Evolutionary conservation across 2,797 vertebrate species (phyloP), one percentile per base, ranked within the genome.

Genomic region (Scomberomorus guttatus): DNA sequence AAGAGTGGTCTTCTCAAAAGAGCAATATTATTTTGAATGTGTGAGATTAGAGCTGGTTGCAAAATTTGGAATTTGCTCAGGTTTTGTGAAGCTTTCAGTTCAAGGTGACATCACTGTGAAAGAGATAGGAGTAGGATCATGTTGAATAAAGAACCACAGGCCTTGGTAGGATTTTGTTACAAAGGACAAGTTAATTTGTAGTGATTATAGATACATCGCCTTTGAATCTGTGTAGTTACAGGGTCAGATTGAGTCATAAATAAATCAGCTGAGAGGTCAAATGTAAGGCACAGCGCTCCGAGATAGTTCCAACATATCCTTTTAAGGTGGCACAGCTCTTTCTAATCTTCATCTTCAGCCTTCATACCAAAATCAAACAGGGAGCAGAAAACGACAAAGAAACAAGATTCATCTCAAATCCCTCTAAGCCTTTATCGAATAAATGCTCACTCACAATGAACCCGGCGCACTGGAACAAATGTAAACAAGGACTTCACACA

Each of bases 391-490:
- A 75, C 34, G 44, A 75, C 74, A 80, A 75, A 79, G 78, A 85
- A 75, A 89, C 72, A 75, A 72, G 87, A 90, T 77, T 90, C 74
- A 80, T 74, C 79, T 82, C 57, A 86, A 92, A 91, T 91, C 90
- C 87, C 83, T 79, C 75, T 87, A 90, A 92, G 88, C 83, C 78
- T 78, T 89, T 84, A 92, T 90, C 46, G 80, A 92, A 92, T 81
- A 82, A 88, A 89, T 54, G 70, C 76, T 84, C 72, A 58, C 71
- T 86, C 75, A 79, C 82, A 82, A 85, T 89, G 78, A 87, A 83
- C 67, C 79, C 50, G 25, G 65, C 73, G 3, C 59, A n/a, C 51
- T 80, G 76, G 82, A 89, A 82, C 86, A 75, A 76, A 89, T 86
- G 79, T 86, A 86, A 89, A 90, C 86, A 90, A 77, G 77, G 76